phyloP scores from a whole-genome alignment of 2,888 invertebrate genomes.

The Synanthedon vespiformis region DNA sequence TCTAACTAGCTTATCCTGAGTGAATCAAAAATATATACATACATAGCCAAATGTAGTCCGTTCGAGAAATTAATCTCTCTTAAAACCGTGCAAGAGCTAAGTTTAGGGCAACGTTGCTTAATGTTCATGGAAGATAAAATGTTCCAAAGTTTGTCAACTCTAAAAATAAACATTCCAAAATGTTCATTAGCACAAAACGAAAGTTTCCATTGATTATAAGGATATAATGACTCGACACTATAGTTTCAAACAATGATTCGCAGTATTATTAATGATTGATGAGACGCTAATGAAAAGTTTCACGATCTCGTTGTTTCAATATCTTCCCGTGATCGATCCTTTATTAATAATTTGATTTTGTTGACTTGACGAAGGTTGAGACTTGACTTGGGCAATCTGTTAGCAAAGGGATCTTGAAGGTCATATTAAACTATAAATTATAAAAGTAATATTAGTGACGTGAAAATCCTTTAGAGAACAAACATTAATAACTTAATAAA shows the following conservation, averaged over 20 bases:
- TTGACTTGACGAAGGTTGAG: conserved; percentile 2
- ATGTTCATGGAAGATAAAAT: too few species aligned
- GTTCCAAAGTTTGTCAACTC: conserved; percentile 3
- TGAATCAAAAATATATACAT: too few species aligned
- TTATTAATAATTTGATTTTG: conserved; percentile 9
- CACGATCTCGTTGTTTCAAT: conserved; percentile 9
- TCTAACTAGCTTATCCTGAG: too few species aligned
- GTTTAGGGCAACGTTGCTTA: too few species aligned
- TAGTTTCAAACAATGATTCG: conserved; percentile 15
- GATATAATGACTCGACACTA: not conserved
- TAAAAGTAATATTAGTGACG: too few species aligned
- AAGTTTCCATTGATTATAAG: not conserved
- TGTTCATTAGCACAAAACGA: conserved; percentile 4
- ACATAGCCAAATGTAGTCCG: too few species aligned
- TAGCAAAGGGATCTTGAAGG: not conserved
- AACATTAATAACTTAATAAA: too few species aligned
- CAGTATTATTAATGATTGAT: conserved; percentile 16
- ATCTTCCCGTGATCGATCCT: conserved; percentile 10
- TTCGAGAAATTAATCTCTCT: too few species aligned
- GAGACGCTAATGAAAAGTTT: conserved; percentile 10
- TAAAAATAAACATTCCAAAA: conserved; percentile 3
- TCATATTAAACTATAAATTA: not conserved
- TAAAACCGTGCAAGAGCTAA: too few species aligned
- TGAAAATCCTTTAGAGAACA: too few species aligned
- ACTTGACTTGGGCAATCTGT: conserved; percentile 1